Percentiles rank a stretch among this genome's conserved stretches.
These are phyloP conservation scores for Ceratoteleas bidentatus DNA, from an alignment of 1,140 invertebrate species.

Conservation along the genomic window DNA sequence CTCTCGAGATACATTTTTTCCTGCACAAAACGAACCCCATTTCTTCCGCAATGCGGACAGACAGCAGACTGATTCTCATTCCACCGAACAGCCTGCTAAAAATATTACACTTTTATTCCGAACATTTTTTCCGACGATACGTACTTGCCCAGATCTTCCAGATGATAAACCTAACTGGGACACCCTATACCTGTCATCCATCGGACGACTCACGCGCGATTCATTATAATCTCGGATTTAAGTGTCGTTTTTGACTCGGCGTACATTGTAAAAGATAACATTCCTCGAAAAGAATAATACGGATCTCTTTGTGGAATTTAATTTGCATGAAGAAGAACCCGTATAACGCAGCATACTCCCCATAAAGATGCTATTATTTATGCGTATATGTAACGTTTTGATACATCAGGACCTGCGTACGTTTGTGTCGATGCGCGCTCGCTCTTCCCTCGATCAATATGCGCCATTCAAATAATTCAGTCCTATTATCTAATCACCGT, in stretches of 20 bases:
- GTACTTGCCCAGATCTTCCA: too few relatives aligned
- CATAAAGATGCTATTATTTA: constrained; percentile 44
- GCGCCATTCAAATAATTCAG: constrained; percentile 10
- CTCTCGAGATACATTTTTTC: too few relatives aligned
- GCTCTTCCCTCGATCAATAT: constrained; percentile 27
- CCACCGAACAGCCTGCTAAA: too few relatives aligned
- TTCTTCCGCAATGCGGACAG: too few relatives aligned
- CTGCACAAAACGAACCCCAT: neutral
- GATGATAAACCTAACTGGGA: too few relatives aligned
- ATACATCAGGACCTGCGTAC: constrained; percentile 21
- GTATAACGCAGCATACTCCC: constrained; percentile 34
- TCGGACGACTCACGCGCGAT: constrained; percentile 19
- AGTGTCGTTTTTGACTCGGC: constrained; percentile 20
- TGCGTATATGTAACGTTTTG: constrained; percentile 49
- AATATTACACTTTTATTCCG: too few relatives aligned
- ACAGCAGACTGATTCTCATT: too few relatives aligned
- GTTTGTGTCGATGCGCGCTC: neutral
- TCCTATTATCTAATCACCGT: constrained; percentile 26
- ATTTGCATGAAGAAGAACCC: constrained; percentile 60
- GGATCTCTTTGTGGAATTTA: constrained; percentile 50
- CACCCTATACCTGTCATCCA: neutral
- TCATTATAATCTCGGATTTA: constrained; percentile 20
- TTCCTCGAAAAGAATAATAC: constrained; percentile 32
- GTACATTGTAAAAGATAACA: constrained; percentile 38
- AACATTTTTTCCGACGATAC: too few relatives aligned